Evolutionary conservation across 1,140 invertebrate species (phyloP).

Genomic region (Drosophila gunungcola): DNA sequence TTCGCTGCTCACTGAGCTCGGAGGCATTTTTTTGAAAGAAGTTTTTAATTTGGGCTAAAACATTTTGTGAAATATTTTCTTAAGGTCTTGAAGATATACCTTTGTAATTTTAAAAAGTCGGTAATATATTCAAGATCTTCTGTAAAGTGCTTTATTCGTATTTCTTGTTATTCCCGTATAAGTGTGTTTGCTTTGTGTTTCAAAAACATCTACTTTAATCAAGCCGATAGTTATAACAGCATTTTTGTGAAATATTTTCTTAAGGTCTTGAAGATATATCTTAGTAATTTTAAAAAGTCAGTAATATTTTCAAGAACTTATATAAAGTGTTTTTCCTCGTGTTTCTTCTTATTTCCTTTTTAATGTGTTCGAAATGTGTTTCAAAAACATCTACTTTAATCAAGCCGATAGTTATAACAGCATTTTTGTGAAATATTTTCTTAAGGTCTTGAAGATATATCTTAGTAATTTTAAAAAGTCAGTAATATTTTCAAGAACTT

Average conservation of each 20-base stretch:
- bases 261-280: constrained; percentile 4
- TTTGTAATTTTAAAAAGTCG: neutral
- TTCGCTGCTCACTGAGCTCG: neutral
- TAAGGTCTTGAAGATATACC: constrained; percentile 4
- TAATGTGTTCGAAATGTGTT: too few relatives aligned
- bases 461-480: neutral
- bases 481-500: constrained; percentile 13
- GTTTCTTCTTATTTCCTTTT: neutral
- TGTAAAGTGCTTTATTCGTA: neutral
- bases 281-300: neutral
- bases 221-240: too few relatives aligned
- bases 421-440: neutral
- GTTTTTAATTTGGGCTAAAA: neutral
- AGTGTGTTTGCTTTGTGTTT: too few relatives aligned
- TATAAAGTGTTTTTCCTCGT: neutral
- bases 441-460: constrained; percentile 1
- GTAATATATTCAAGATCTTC: constrained; percentile 14
- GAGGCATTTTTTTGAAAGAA: neutral
- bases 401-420: too few relatives aligned
- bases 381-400: too few relatives aligned
- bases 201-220: too few relatives aligned
- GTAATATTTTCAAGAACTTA: constrained; percentile 14
- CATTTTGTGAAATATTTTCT: constrained; percentile 1
- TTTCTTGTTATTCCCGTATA: neutral
- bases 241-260: constrained; percentile 1